phyloP scores from a whole-genome alignment of 2,797 vertebrate genomes.

The Labroides dimidiatus region DNA sequence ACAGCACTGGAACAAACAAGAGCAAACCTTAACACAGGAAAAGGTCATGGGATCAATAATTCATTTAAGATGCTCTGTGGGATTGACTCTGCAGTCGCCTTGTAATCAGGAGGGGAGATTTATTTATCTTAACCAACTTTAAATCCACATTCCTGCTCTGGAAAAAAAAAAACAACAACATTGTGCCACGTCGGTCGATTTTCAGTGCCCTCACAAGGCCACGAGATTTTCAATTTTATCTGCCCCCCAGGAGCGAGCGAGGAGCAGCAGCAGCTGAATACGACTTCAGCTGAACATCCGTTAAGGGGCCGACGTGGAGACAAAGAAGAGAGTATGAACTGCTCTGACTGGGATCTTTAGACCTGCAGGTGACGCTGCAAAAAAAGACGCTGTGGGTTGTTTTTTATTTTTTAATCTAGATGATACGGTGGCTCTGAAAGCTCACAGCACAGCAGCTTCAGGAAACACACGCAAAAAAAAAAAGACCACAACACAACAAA shows the following conservation, averaged over 20 bases:
- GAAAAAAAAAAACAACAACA: conserved; percentile 33
- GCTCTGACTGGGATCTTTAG: not conserved
- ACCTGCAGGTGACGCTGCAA: not conserved
- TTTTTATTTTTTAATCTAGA: too few relatives aligned
- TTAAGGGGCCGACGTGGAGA: conserved; percentile 35
- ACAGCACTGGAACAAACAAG: conserved; percentile 74
- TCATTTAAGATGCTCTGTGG: conserved; percentile 85
- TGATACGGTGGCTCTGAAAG: too few relatives aligned
- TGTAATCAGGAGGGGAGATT: conserved; percentile 81
- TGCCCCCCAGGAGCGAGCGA: conserved; percentile 53
- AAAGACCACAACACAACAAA: too few relatives aligned
- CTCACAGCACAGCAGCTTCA: too few relatives aligned
- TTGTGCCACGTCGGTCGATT: conserved; percentile 71
- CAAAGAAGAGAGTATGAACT: conserved; percentile 4
- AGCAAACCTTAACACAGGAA: conserved; percentile 74
- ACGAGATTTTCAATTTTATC: conserved; percentile 68
- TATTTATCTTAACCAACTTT: conserved; percentile 84
- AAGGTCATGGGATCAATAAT: conserved; percentile 88
- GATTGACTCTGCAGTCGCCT: conserved; percentile 74
- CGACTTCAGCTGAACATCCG: conserved; percentile 53
- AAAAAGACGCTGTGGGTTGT: not conserved
- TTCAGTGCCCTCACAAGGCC: conserved; percentile 71
- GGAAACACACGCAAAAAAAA: too few relatives aligned
- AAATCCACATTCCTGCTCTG: conserved; percentile 68
- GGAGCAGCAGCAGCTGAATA: conserved; percentile 52